Conservation (phyloP, 2,888 invertebrate genomes). For the Sisyra nigra region DNA sequence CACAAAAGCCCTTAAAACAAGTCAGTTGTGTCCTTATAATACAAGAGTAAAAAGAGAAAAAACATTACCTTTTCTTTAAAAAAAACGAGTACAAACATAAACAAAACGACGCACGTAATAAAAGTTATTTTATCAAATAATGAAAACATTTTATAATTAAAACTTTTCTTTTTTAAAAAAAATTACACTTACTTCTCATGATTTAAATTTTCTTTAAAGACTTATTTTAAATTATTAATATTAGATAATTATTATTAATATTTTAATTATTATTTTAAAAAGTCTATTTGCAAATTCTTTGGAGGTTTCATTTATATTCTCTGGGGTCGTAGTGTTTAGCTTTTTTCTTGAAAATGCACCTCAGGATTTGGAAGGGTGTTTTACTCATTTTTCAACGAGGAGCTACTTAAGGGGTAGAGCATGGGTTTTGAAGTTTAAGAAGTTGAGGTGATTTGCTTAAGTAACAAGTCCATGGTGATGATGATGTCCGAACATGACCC, state of each 20-base stretch:
- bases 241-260: constrained; percentile 2
- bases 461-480: constrained; percentile 33
- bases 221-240: background rate
- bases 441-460: constrained; percentile 21
- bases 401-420: constrained; percentile 28
- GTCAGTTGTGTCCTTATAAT: too few species aligned
- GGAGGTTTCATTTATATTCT: background rate
- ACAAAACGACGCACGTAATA: too few species aligned
- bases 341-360: background rate
- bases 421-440: constrained; percentile 13
- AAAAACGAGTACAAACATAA: too few species aligned
- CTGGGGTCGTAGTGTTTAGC: constrained; percentile 1
- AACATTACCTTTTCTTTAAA: too few species aligned
- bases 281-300: background rate
- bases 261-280: background rate
- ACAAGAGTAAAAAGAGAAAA: too few species aligned
- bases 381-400: too few species aligned
- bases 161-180: background rate
- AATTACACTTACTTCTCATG: constrained; percentile 1
- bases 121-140: too few species aligned
- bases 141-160: too few species aligned
- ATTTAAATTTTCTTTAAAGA: background rate
- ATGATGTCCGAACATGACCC: constrained; percentile 57
- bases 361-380: too few species aligned
- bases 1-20: too few species aligned